Evolutionary conservation across 92 coral and sea anemone species (phyloP), one percentile per base, ranked within the genome.

Genomic region (Ricordea florida): DNA sequence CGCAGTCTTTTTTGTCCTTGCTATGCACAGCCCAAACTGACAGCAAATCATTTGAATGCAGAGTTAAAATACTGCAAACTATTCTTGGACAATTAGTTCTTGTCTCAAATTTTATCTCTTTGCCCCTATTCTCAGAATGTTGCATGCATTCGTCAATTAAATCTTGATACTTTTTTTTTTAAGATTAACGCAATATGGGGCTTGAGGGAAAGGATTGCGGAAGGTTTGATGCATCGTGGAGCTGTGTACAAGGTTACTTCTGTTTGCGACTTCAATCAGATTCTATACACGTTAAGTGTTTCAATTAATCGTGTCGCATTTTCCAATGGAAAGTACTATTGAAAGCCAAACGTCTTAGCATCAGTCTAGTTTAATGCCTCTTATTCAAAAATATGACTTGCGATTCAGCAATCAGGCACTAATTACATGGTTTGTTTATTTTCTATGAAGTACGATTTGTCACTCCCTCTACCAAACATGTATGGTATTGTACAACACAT

Each of bases 401-500:
- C 15, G 21, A 15, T 51, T 17, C 14, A 30, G 14, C n/a, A 43
- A 26, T 13, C 10, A 20, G 16, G 8, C 5, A 15, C 29, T 10
- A 2, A 4, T 37, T 3, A 18, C 46, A n/a, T 74, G 1, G 41
- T 22, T 60, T 26, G 2, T 30, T 47, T 17, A 17, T 49, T 9
- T 10, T 35, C n/a, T n/a, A n/a, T n/a, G n/a, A n/a, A 94, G 94
- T 96, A 96, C 26, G 99, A 96, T 67, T 11, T 96, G 28, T 96
- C 99, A 21, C 43, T 96, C 22, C 99, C 99, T 40, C 42, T 96
- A 36, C 82, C 92, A 37, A 84, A 87, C 55, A 86, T 96, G 50
- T 96, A 96, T 62, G 87, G 85, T 43, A 81, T 96, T 48, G 93
- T 89, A 8, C 48, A 63, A 21, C 88, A 85, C 44, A 75, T 93